Evolutionary conservation across 2,797 vertebrate species (phyloP).

Genomic region (Falco naumanni): DNA sequence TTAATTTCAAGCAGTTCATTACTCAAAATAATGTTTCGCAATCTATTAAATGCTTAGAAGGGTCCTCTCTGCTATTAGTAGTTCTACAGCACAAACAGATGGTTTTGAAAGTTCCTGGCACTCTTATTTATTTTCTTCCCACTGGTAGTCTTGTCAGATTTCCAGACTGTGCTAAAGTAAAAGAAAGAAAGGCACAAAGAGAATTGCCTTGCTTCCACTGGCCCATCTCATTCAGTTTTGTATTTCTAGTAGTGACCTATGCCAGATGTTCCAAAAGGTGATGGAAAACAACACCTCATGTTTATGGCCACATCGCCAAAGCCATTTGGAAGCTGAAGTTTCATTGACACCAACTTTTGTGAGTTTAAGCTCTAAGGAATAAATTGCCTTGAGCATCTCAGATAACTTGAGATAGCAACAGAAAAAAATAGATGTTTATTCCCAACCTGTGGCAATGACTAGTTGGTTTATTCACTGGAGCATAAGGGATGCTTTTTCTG

Average conservation of each 20-base stretch:
- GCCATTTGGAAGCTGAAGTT: background rate
- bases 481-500: background rate
- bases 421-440: conserved; percentile 22
- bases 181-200: background rate
- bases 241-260: background rate
- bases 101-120: background rate
- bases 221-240: background rate
- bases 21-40: background rate
- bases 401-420: background rate
- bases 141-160: background rate
- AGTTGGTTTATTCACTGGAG: background rate
- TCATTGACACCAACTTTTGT: background rate
- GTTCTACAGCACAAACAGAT: background rate
- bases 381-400: background rate
- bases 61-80: background rate
- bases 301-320: background rate
- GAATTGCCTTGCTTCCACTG: background rate
- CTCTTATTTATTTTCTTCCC: conserved; percentile 11
- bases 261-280: background rate
- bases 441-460: background rate
- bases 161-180: background rate
- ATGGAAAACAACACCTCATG: background rate
- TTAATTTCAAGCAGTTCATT: background rate
- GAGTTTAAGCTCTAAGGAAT: background rate
- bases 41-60: background rate